Conservation (phyloP, 2,797 vertebrate species). For the Toxotes lorentzi region DNA sequence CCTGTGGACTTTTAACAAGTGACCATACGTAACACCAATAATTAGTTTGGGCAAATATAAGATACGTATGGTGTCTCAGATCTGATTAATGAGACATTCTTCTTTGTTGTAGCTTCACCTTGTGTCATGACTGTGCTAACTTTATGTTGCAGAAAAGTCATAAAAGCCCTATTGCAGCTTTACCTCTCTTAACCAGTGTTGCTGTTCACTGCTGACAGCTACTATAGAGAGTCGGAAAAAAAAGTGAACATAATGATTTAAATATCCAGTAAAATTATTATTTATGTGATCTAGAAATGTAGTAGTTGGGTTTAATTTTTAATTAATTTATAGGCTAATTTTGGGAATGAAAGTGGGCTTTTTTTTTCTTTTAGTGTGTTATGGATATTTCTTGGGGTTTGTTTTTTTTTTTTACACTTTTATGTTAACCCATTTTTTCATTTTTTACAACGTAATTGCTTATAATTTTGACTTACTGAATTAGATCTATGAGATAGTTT, state of each 20-base stretch:
- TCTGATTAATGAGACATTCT: not conserved
- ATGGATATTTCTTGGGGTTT: too few relatives aligned
- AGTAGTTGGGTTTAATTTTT: not conserved
- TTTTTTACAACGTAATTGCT: not conserved
- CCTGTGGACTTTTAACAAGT: not conserved
- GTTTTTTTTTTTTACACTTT: too few relatives aligned
- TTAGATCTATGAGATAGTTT: not conserved
- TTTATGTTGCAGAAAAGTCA: not conserved
- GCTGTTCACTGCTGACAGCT: constrained; percentile 10
- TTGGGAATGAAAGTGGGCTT: too few relatives aligned
- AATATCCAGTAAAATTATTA: not conserved
- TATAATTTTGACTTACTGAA: not conserved
- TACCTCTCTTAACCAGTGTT: not conserved
- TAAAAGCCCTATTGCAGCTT: not conserved
- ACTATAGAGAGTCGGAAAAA: not conserved
- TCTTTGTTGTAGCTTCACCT: not conserved
- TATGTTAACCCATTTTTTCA: too few relatives aligned
- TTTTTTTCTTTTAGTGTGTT: too few relatives aligned
- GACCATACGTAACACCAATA: not conserved
- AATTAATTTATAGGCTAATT: too few relatives aligned
- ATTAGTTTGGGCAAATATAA: constrained; percentile 2
- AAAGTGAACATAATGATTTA: not conserved
- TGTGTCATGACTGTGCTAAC: constrained; percentile 3
- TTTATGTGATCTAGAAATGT: constrained; percentile 1
- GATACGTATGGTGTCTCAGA: not conserved